A percentile compares a stretch with the other conserved stretches of the same genome.
phyloP scores from a whole-genome alignment of 2,113 vertebrate genomes.

The Tonatia bakeri region DNA sequence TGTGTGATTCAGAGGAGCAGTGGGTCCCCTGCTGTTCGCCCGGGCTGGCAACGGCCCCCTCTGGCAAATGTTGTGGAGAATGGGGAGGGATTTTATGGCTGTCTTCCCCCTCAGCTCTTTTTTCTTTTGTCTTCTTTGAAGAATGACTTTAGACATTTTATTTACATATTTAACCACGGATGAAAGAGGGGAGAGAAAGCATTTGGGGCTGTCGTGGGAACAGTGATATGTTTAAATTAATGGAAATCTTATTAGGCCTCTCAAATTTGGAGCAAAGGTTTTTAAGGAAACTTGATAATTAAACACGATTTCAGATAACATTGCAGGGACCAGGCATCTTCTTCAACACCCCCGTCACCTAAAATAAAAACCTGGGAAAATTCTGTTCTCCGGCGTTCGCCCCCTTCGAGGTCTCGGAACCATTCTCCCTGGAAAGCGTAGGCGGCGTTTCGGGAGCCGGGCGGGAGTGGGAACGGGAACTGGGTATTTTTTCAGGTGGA shows the following conservation, averaged over 20 bases:
- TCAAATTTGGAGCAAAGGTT: slow-evolving; percentile 85
- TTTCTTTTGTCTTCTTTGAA: slow-evolving; percentile 99
- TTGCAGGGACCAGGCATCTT: slow-evolving; percentile 53
- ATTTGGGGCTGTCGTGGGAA: slow-evolving; percentile 88
- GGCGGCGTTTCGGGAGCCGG: slow-evolving; percentile 55
- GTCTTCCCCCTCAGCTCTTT: slow-evolving; percentile 93
- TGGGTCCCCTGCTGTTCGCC: slow-evolving; percentile 95
- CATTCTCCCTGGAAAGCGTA: slow-evolving; percentile 55
- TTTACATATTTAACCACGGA: slow-evolving; percentile 99
- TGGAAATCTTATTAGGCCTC: slow-evolving; percentile 88
- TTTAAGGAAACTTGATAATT: slow-evolving; percentile 86
- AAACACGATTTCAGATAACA: slow-evolving; percentile 83
- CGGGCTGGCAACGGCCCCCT: slow-evolving; percentile 93
- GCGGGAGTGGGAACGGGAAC: slow-evolving; percentile 55
- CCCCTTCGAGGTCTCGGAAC: slow-evolving; percentile 65
- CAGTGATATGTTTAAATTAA: slow-evolving; percentile 94
- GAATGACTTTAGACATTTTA: slow-evolving; percentile 99
- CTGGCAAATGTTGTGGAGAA: slow-evolving; percentile 98
- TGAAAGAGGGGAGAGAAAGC: slow-evolving; percentile 95
- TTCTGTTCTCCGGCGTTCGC: neutral
- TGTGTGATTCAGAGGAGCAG: slow-evolving; percentile 90
- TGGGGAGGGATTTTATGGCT: slow-evolving; percentile 99
- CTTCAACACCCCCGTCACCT: neutral
- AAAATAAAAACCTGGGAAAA: slow-evolving; percentile 52
- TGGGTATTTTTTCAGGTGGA: slow-evolving; percentile 68